These are phyloP conservation scores for Monodelphis domestica DNA, from an alignment of 2,797 vertebrate genomes.

Conservation along the genomic window DNA sequence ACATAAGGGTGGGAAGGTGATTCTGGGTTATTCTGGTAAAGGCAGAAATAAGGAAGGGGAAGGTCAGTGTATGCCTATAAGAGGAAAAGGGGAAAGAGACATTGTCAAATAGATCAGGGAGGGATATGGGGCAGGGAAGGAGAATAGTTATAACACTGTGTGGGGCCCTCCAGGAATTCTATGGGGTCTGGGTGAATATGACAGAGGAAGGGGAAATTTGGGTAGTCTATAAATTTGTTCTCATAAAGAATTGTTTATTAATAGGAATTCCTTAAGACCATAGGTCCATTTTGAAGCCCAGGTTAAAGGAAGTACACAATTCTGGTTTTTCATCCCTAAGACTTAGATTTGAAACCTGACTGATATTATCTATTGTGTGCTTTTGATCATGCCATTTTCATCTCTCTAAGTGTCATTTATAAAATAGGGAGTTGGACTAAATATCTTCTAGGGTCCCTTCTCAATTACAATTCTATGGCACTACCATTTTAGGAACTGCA, in stretches of 20 bases:
- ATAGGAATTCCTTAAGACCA: not conserved
- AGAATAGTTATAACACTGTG: accelerated
- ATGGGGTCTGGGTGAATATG: not conserved
- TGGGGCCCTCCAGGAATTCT: not conserved
- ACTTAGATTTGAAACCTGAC: not conserved
- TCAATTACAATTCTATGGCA: not conserved
- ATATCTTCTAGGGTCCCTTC: not conserved
- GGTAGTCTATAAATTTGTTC: not conserved
- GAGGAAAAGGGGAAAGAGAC: not conserved
- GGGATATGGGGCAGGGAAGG: not conserved
- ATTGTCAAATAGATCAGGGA: not conserved
- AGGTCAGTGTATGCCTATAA: not conserved
- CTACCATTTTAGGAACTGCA: not conserved
- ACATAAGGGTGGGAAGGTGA: not conserved
- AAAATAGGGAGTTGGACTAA: not conserved
- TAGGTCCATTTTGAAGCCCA: not conserved
- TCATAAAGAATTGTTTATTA: not conserved
- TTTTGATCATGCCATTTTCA: not conserved
- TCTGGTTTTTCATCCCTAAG: not conserved
- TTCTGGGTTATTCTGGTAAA: not conserved
- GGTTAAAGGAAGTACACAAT: not conserved
- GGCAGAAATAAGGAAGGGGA: not conserved
- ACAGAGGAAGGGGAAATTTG: not conserved
- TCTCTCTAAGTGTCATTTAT: not conserved
- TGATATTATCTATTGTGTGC: not conserved